Base-by-base conservation (phyloP, 2,797 vertebrate genomes). In the Pagetopsis macropterus region DNA sequence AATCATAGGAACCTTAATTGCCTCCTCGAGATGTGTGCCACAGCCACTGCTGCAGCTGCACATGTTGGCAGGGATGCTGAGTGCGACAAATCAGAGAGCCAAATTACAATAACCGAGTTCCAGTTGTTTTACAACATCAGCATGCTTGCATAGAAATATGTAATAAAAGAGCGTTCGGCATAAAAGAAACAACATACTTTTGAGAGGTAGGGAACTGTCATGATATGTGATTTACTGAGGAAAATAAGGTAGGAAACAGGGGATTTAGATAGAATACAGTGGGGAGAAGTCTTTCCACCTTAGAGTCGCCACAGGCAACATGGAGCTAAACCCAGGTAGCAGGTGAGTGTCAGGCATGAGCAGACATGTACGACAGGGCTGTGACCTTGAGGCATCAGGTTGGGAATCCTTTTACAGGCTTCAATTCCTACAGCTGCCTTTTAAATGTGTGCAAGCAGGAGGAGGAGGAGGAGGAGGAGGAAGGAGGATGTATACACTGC, bases 371-470 rank as follows among this genome's bases (percentile, higher is more conserved):
- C 40, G 46, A 67, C 50, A 37, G 51, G 63, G 69, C 61, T 14
- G 9, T 75, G 70, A 60, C 70, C 62, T 40, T 1, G 2, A 66
- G 65, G 75, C 56, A 19, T 51, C 40, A 61, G 14, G 8, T 58
- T 78, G 74, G 33, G 65, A 74, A 65, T 84, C 71, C 23, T 74
- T 81, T 72, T 63, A 49, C 37, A 70, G 58, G 19, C n/a, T 27
- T 71, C 17, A 61, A 48, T 41, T 27, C 63, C 43, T 51, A 17
- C 37, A 57, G 37, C 46, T 77, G 27, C 27, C 72, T 55, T 78
- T 59, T 83, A 11, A 75, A 61, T 66, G 49, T 74, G 68, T 63
- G 68, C 23, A 44, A 0, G 76, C 58, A 70, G 16, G 62, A 48
- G 49, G 56, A 51, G 48, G 48, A 19, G 19, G n/a, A 19, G 44